Evolutionary conservation across 2,113 vertebrate genomes (phyloP).

Genomic region (Xenopus borealis): DNA sequence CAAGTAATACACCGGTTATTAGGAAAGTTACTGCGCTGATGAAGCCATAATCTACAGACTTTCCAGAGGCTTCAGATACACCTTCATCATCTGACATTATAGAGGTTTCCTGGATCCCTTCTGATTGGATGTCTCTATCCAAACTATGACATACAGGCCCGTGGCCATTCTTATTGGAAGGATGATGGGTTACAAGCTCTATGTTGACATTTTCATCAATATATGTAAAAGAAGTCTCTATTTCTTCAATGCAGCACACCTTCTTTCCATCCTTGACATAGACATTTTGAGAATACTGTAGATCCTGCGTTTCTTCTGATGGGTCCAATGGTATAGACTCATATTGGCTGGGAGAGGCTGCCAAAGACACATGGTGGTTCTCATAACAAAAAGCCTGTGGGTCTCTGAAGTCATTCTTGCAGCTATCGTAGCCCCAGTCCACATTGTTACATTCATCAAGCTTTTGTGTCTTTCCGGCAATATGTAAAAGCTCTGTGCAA

Average conservation of each 20-base stretch:
- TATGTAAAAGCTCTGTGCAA: constrained; percentile 75
- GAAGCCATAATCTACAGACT: constrained; percentile 89
- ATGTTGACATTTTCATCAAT: constrained; percentile 92
- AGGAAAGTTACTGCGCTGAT: constrained; percentile 93
- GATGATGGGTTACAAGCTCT: constrained; percentile 62
- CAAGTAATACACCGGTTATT: constrained; percentile 89
- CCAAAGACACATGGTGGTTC: constrained; percentile 53
- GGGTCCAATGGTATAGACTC: constrained; percentile 51
- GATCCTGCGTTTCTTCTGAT: constrained; percentile 57
- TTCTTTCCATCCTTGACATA: constrained; percentile 58
- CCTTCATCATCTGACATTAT: constrained; percentile 83
- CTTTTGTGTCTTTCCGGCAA: constrained; percentile 62
- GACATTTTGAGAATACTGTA: constrained; percentile 50
- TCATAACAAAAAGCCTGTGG: constrained; percentile 46
- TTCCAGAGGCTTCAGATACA: constrained; percentile 77
- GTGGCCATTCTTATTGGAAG: constrained; percentile 56
- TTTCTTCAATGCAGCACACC: constrained; percentile 82
- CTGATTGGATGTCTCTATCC: constrained; percentile 63
- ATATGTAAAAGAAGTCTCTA: constrained; percentile 85
- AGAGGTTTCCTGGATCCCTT: constrained; percentile 72
- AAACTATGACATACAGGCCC: constrained; percentile 56
- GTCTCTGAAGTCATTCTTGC: background rate
- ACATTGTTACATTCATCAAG: constrained; percentile 51
- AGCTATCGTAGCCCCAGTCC: constrained; percentile 57
- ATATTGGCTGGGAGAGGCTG: constrained; percentile 53